phyloP scores from a whole-genome alignment of 2,113 vertebrate genomes.

The Malurus melanocephalus region DNA sequence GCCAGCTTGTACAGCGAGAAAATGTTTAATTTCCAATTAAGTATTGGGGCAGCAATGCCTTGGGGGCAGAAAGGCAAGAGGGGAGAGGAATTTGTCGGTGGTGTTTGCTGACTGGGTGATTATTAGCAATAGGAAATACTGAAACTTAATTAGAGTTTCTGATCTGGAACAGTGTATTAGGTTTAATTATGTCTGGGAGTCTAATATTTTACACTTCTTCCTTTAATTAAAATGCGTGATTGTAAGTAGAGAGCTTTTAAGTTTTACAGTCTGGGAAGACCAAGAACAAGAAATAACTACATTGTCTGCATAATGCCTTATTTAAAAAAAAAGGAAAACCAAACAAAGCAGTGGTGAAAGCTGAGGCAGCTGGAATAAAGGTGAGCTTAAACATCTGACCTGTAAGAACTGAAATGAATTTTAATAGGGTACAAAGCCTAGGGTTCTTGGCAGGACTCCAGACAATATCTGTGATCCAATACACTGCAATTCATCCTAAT shows the following conservation, averaged over 20 bases:
- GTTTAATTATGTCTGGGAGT: slow-evolving; percentile 58
- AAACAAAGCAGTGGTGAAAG: background rate
- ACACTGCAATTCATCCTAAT: background rate
- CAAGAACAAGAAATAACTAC: background rate
- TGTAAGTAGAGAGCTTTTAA: slow-evolving; percentile 25
- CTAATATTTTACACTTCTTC: slow-evolving; percentile 35
- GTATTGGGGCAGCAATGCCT: slow-evolving; percentile 14
- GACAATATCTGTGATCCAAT: fast-evolving
- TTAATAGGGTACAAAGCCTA: background rate
- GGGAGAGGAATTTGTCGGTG: background rate
- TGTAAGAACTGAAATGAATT: background rate
- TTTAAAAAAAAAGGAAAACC: background rate
- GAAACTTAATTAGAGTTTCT: slow-evolving; percentile 58
- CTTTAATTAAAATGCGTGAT: slow-evolving; percentile 55
- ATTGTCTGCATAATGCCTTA: background rate
- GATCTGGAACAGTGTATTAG: slow-evolving; percentile 40
- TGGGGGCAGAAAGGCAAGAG: background rate
- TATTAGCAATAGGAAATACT: slow-evolving; percentile 52
- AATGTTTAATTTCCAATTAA: slow-evolving; percentile 62
- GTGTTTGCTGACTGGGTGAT: slow-evolving; percentile 39
- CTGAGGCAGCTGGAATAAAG: background rate
- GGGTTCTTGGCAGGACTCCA: background rate
- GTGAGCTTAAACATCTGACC: background rate
- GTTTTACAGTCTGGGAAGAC: background rate
- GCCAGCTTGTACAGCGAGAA: slow-evolving; percentile 10